Percentiles rank a stretch among this genome's conserved stretches.
Conservation (phyloP, 1,140 invertebrate genomes). For the Hylaeus anthracinus region DNA sequence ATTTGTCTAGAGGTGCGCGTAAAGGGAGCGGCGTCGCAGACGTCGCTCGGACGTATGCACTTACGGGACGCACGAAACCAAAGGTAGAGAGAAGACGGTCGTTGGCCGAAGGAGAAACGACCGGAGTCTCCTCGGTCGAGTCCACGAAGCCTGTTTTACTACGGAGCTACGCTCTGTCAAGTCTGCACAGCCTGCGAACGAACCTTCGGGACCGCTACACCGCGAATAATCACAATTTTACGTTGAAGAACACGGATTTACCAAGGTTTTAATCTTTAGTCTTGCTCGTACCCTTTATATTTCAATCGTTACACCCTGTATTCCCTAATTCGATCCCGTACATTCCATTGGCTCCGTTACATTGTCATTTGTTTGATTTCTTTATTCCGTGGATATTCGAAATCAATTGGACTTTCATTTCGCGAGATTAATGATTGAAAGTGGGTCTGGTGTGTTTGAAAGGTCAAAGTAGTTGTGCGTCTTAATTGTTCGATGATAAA, state of each 20-base stretch:
- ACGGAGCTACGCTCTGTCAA: constrained; percentile 45
- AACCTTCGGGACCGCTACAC: constrained; percentile 13
- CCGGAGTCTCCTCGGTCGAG: constrained; percentile 33
- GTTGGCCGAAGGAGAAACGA: constrained; percentile 65
- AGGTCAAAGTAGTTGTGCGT: too few relatives aligned
- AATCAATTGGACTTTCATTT: too few relatives aligned
- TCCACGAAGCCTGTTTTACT: constrained; percentile 46
- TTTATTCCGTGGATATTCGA: too few relatives aligned
- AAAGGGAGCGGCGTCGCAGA: background rate
- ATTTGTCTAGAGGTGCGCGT: background rate
- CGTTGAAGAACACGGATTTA: background rate
- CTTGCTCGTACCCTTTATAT: background rate
- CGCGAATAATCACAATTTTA: constrained; percentile 12
- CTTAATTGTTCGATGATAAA: background rate
- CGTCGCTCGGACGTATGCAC: background rate
- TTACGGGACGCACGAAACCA: constrained; percentile 24
- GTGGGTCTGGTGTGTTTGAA: too few relatives aligned
- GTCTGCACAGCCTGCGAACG: constrained; percentile 18
- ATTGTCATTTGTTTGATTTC: too few relatives aligned
- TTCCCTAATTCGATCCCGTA: too few relatives aligned
- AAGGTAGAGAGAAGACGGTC: constrained; percentile 57
- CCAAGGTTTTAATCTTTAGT: background rate
- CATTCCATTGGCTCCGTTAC: too few relatives aligned
- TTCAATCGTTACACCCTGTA: too few relatives aligned
- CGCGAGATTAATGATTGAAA: too few relatives aligned